Conservation (phyloP, 2,113 vertebrate genomes). For the Sylvia atricapilla region DNA sequence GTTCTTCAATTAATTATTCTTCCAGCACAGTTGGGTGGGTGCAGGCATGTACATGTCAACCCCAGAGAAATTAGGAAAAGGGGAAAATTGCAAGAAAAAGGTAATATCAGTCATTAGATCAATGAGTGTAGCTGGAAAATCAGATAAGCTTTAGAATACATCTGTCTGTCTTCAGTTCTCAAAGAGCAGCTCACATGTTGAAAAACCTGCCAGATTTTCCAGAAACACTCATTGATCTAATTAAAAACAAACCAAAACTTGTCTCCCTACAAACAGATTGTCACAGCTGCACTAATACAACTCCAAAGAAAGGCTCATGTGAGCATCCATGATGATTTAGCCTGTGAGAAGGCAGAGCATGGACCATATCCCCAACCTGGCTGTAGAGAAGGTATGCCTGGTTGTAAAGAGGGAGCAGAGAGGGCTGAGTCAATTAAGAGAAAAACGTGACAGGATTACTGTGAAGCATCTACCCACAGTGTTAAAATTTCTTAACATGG, state of each 20-base stretch:
- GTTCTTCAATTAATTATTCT: background rate
- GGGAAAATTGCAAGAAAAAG: constrained; percentile 11
- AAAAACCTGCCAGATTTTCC: background rate
- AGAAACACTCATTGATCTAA: background rate
- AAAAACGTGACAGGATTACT: background rate
- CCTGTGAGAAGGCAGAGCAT: background rate
- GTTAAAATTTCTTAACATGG: background rate
- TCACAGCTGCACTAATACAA: background rate
- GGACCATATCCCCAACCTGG: background rate
- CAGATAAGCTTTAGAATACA: background rate
- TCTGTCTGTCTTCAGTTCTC: background rate
- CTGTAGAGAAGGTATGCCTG: background rate
- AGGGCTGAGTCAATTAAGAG: background rate
- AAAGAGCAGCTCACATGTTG: background rate
- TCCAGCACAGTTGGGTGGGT: background rate
- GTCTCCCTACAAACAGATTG: background rate
- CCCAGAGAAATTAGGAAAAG: background rate
- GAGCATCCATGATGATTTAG: background rate
- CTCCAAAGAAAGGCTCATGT: background rate
- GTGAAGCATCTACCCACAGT: background rate
- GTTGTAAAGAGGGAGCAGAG: background rate
- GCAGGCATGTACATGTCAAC: background rate
- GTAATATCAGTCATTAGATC: background rate
- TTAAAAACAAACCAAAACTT: constrained; percentile 3
- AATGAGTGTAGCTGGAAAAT: background rate